phyloP scores from a whole-genome alignment of 1,140 invertebrate genomes.

The Myzus persicae region DNA sequence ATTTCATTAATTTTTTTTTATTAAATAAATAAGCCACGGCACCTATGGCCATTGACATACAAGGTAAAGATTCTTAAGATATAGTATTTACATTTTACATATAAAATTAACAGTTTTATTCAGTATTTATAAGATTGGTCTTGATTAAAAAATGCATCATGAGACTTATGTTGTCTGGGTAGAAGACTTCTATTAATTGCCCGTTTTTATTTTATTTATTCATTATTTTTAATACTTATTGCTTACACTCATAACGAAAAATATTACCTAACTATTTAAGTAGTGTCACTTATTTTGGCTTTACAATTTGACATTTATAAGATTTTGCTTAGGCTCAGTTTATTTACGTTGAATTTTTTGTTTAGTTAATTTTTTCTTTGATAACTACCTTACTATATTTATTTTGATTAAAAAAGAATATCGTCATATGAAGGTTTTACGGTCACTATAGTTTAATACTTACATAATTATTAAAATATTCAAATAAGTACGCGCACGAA shows the following conservation, averaged over 20 bases:
- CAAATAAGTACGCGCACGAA: neutral
- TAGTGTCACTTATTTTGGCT: neutral
- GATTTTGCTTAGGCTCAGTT: neutral
- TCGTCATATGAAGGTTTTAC: neutral
- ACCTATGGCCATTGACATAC: no score
- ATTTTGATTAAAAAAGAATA: neutral
- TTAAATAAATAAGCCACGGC: no score
- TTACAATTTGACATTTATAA: neutral
- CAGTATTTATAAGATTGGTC: no score
- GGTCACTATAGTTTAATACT: no score
- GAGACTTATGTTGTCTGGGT: no score
- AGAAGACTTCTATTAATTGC: no score
- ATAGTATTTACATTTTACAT: no score
- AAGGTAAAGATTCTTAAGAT: no score
- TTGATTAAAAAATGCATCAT: no score
- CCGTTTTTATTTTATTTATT: no score
- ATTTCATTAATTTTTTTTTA: no score
- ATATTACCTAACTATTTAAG: neutral
- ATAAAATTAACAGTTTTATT: no score
- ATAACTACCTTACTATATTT: neutral
- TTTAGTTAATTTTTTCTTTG: neutral
- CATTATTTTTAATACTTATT: neutral
- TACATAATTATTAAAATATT: neutral
- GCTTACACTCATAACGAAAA: neutral
- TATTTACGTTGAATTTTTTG: neutral